Evolutionary conservation across 2,888 invertebrate genomes (phyloP).

Genomic region (Pseudanteris insignis): DNA sequence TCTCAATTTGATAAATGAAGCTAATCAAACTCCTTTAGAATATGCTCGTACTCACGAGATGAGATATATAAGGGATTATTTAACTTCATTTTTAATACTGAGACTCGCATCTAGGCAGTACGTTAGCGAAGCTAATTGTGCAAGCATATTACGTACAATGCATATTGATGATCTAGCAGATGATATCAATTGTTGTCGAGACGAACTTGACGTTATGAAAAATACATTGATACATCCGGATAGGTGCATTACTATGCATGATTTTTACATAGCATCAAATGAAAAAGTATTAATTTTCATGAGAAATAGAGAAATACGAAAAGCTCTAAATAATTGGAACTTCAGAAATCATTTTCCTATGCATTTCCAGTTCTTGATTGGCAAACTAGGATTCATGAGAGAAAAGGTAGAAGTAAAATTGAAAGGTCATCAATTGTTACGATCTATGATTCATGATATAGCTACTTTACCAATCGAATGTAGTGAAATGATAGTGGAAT

Average conservation of each 20-base stretch:
- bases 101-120: neutral
- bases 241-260: neutral
- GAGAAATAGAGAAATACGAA: neutral
- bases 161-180: neutral
- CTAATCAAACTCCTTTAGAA: neutral
- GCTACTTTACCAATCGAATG: too few species aligned
- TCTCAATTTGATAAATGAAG: neutral
- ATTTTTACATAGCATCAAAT: neutral
- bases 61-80: neutral
- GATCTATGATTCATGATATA: too few species aligned
- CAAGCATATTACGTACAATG: neutral
- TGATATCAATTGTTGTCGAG: neutral
- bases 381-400: neutral
- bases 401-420: neutral
- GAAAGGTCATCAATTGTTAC: too few species aligned
- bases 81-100: neutral
- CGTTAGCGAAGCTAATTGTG: neutral
- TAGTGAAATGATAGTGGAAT: too few species aligned
- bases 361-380: neutral
- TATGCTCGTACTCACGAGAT: neutral
- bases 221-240: neutral
- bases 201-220: neutral
- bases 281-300: neutral
- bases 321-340: neutral
- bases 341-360: neutral